Conservation (phyloP, 1,140 invertebrate genomes). For the Drosophila ohnishii region DNA sequence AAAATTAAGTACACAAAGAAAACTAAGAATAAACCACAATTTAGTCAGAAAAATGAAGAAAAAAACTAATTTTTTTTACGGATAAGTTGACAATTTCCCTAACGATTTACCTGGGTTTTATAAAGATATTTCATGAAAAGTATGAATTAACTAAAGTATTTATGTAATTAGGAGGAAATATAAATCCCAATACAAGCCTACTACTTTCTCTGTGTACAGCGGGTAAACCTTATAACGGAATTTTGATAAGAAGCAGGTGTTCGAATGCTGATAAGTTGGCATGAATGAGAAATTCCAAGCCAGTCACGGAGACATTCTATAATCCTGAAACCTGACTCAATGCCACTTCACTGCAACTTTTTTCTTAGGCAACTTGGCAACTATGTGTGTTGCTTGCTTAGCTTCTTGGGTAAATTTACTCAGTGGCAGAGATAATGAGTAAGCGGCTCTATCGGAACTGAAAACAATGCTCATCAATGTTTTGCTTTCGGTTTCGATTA, state of each 20-base stretch:
- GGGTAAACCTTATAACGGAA: neutral
- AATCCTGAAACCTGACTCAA: conserved; percentile 19
- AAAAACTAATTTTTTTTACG: neutral
- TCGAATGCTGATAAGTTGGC: conserved; percentile 4
- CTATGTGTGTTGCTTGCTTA: conserved; percentile 8
- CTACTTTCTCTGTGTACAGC: neutral
- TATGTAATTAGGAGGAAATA: neutral
- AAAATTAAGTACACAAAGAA: conserved; percentile 4
- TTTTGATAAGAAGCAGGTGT: conserved; percentile 17
- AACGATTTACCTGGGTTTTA: neutral
- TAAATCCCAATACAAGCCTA: neutral
- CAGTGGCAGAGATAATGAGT: conserved; percentile 33
- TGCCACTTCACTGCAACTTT: too few species aligned
- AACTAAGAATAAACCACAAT: neutral
- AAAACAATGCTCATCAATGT: conserved; percentile 43
- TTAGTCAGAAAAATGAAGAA: too few species aligned
- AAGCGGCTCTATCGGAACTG: conserved; percentile 24
- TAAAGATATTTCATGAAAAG: too few species aligned
- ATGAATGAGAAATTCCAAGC: conserved; percentile 11
- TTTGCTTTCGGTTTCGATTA: conserved; percentile 45
- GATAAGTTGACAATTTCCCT: neutral
- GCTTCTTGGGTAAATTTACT: conserved; percentile 10
- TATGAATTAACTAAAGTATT: neutral
- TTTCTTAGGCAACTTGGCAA: neutral
- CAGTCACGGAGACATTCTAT: neutral